These are phyloP conservation scores for Dermatemys mawii DNA, from an alignment of 2,113 vertebrate species.

Conservation along the genomic window DNA sequence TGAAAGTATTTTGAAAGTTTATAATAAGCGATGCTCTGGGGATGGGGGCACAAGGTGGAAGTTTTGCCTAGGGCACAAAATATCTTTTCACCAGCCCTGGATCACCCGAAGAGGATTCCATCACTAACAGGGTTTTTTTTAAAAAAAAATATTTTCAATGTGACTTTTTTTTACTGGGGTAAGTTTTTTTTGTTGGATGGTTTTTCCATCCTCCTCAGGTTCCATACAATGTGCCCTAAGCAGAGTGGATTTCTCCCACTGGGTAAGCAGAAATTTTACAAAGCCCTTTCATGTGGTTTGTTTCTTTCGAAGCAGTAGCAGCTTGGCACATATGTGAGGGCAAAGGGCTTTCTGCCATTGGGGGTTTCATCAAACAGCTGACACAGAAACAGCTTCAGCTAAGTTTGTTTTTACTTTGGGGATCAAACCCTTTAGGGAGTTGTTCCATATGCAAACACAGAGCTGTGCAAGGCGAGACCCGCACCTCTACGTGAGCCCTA, in stretches of 20 bases:
- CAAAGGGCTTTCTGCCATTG: neutral
- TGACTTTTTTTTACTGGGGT: neutral
- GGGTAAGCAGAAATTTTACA: neutral
- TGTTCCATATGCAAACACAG: neutral
- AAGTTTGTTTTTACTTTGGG: conserved; percentile 3
- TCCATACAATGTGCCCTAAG: neutral
- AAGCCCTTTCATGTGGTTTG: neutral
- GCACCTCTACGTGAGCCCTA: neutral
- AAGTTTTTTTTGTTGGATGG: neutral
- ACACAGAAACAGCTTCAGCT: neutral
- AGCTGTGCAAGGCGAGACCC: no score
- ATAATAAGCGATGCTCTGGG: no score
- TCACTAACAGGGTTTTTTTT: no score
- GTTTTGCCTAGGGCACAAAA: no score
- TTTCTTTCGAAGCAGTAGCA: neutral
- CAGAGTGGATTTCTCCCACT: neutral
- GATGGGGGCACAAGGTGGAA: no score
- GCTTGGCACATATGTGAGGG: neutral
- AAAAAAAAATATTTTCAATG: no score
- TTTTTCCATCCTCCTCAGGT: neutral
- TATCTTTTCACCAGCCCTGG: no score
- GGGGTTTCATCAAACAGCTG: conserved; percentile 9
- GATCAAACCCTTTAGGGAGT: neutral
- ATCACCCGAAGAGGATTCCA: neutral
- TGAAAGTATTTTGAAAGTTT: no score